Percentiles rank a stretch among this genome's conserved stretches.
Evolutionary conservation across 1,140 invertebrate species (phyloP).

Genomic region (Cylas formicarius): DNA sequence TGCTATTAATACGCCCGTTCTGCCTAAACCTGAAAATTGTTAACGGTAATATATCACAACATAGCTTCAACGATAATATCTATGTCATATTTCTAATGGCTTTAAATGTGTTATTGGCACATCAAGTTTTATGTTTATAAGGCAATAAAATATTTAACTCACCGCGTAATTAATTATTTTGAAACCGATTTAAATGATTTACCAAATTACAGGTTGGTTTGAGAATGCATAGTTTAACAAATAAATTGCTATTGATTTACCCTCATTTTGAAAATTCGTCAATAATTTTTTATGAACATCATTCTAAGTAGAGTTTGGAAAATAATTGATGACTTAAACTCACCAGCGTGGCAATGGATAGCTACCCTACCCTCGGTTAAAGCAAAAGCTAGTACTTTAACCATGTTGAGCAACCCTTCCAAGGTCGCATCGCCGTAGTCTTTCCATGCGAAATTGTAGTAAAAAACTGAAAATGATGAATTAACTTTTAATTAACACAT

Average conservation of each 20-base stretch:
- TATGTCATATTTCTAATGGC: slow-evolving; percentile 7
- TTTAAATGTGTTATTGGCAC: too few species aligned
- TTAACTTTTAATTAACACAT: slow-evolving; percentile 60
- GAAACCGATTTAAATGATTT: too few species aligned
- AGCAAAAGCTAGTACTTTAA: slow-evolving; percentile 81
- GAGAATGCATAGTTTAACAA: too few species aligned
- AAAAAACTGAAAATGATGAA: slow-evolving; percentile 59
- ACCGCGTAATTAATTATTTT: too few species aligned
- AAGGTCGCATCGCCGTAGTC: slow-evolving; percentile 77
- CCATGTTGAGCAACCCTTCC: slow-evolving; percentile 71
- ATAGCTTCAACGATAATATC: neutral
- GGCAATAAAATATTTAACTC: too few species aligned
- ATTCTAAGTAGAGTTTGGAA: slow-evolving; percentile 7
- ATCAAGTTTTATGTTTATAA: too few species aligned
- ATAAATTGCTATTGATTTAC: too few species aligned
- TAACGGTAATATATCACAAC: neutral
- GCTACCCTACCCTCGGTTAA: slow-evolving; percentile 76
- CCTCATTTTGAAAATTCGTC: too few species aligned
- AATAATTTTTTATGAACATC: too few species aligned
- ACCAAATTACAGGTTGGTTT: too few species aligned
- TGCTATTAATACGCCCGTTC: slow-evolving; percentile 80
- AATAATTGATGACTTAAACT: too few species aligned
- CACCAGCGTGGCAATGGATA: slow-evolving; percentile 86
- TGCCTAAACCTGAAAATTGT: slow-evolving; percentile 57
- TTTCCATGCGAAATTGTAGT: slow-evolving; percentile 80